Base-by-base conservation (phyloP, 2,888 invertebrate species). In the Elegia similella region DNA sequence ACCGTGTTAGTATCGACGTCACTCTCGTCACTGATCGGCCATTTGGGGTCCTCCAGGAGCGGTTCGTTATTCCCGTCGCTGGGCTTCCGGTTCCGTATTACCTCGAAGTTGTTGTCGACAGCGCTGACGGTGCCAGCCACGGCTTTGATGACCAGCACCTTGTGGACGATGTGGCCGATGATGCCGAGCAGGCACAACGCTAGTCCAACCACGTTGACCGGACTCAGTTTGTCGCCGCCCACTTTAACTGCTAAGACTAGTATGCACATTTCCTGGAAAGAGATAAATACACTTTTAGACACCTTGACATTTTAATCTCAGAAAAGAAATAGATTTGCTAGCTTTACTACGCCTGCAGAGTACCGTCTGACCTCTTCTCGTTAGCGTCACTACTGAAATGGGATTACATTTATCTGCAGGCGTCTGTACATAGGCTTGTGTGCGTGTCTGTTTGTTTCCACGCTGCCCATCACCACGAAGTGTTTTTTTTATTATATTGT, bases 101-200 rank as follows among this genome's bases (percentile, higher is more conserved):
- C 44, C 1, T 82, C 76, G 46, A 82, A 84, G 57, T 82, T 76
- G 12, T 84, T 79, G 34, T 83, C 78, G 1, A 86, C 58, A 0
- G 80, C 82, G 12, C 76, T 68, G 12, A 84, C 82, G 0, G 82
- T 75, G 0, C 85, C 83, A 0, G 79, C 72, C 0, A 88, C 83
- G 0, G 80, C 70, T 52, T 72, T 78, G 57, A 89, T 88, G 42
- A 86, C 66, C 15, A 82, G 61, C 16, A 91, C 89, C 84, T 97
- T 97, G 79, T 96, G 95, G 56, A 95, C 82, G 34, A 98, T 95
- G 82, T 99, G 99, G 53, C 95, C 93, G 10, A 92, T 92, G 67
- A 99, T 98, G 55, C 99, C 99, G 50, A 95, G 92, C 62, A 99
- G 90, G 77, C 99, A 99, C 56, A 98, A 90, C 7, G 95, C 84